Base-by-base conservation (phyloP, 2,888 invertebrate genomes). In the Drosophila recens region DNA sequence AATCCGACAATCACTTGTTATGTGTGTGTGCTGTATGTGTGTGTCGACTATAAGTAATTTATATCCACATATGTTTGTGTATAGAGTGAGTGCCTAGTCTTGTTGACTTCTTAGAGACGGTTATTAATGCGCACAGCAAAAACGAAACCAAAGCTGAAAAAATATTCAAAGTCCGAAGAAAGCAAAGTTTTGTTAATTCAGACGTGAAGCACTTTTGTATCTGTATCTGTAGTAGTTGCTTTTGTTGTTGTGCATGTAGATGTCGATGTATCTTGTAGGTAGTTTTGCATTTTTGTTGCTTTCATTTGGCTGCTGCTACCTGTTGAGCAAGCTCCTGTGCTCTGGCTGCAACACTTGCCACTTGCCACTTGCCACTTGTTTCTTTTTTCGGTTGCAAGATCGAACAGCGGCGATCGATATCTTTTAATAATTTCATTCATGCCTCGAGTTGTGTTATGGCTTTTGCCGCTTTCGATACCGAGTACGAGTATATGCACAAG, bases 401-500 rank as follows among this genome's bases (percentile, higher is more conserved):
- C 75, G 80, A 64, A 67, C 52, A 36, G 43, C 17, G 62, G 66
- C 81, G 84, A 84, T 84, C 89, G 76, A 84, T 84, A 84, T 84
- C 84, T 89, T 87, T 57, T 80, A 89, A 87, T 84, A 84, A 86
- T 84, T 84, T 84, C 89, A 84, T 84, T 87, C 87, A 84, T 89
- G 89, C 86, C 88, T 53, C 74, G 38, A 67, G 64, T 73, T 53
- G 54, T 54, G 49, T 54, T 71, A 46, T 58, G 42, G 49, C 34
- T 49, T 23, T 20, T 67, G 63, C 11, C 33, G 76, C 56, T 27
- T 27, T 27, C 43, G 71, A 59, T 38, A 56, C 27, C 42, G 51
- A 23, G 23, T 23, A 4, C 23, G 33, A 30, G 11, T 17, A 30
- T 30, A 17, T 58, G 54, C 73, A 59, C 74, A 79, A 79, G 79